Evolutionary conservation across 2,888 invertebrate species (phyloP), one percentile per base, ranked within the genome.

Genomic region (Flexamia atlantica): DNA sequence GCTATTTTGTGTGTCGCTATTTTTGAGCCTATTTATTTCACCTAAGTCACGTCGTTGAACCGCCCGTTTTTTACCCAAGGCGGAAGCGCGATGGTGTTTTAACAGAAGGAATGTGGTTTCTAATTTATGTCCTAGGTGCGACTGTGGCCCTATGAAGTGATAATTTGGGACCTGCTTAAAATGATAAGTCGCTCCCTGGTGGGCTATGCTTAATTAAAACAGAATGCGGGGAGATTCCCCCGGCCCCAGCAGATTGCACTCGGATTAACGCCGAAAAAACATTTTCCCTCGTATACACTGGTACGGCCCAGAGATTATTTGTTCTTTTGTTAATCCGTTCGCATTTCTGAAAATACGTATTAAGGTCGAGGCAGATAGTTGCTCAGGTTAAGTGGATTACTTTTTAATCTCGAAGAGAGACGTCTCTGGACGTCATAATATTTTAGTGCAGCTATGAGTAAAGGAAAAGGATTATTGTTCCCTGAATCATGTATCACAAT

Each of bases 161-260:
- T 79, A 79, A 79, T 79, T 79, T 57, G 79, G 79, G 79, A 79
- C 53, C 57, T 53, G 79, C 79, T 79, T 79, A 53, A 79, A 79
- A 79, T 79, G 79, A 57, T 79, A 53, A 36, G 79, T 79, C 20
- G 50, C 25, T 76, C 79, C 79, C 79, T 36, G 30, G 79, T 79
- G 79, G 32, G 79, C 79, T 79, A 79, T 79, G 12, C 79, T 79
- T 79, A 79, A 79, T 79, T 79, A 79, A 79, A 79, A 79, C 79
- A 57, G 79, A 57, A 79, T 79, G 57, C 36, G 57, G 53, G 50
- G 28, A 30, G 23, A 32, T 25, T 25, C 53, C 76, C 42, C 50
- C 50, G n/a, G 25, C 79, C 79, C 32, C 7, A n/a, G 25, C 79
- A 28, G 53, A 50, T 50, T 76, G 79, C 79, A 32, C 57, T 23